Base-by-base conservation (phyloP, 1,140 invertebrate genomes). In the Scaptomyza pallida region DNA sequence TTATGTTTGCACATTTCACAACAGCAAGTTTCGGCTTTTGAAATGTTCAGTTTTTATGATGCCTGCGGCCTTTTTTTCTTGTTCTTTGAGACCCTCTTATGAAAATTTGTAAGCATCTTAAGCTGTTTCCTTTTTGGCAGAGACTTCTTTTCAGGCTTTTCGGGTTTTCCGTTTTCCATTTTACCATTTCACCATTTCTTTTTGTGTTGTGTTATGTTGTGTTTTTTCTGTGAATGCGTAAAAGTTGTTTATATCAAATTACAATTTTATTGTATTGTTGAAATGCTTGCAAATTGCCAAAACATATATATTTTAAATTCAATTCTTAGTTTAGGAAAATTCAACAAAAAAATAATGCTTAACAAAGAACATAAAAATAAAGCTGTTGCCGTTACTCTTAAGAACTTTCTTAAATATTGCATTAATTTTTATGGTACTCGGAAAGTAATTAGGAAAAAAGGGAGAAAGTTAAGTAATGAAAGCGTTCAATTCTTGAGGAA, bases 1-100 rank as follows among this genome's bases (percentile, higher is more conserved):
- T 88, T 86, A 86, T 86, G 82, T 81, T 81, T 75, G 81, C 74
- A 88, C 82, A 86, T 86, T 86, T 75, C 82, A n/a, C n/a, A 68
- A 88, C 81, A 81, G 71, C 81, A 81, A 78, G 70, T 86, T 81
- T 86, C 73, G 81, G 73, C 73, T 64, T 69, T 70, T 73, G 40
- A 75, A 85, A 83, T 86, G 81, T 70, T 86, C 77, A 67, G 70
- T 80, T 75, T 83, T 86, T 86, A 86, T 71, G 81, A 88, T 51
- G 77, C 81, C 81, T 81, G 70, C 78, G 77, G 81, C 68, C 65
- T 65, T 79, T 85, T 40, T 45, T 37, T 51, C 16, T 62, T 55
- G 45, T 30, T 61, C 37, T 10, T n/a, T 1, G 26, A 19, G 43
- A 23, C 47, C 35, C 37, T 55, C 68, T 48, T 51, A 68, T 69